Percentiles rank a stretch among this genome's conserved stretches.
phyloP scores from a whole-genome alignment of 1,140 invertebrate species.

The Pollicipes pollicipes region DNA sequence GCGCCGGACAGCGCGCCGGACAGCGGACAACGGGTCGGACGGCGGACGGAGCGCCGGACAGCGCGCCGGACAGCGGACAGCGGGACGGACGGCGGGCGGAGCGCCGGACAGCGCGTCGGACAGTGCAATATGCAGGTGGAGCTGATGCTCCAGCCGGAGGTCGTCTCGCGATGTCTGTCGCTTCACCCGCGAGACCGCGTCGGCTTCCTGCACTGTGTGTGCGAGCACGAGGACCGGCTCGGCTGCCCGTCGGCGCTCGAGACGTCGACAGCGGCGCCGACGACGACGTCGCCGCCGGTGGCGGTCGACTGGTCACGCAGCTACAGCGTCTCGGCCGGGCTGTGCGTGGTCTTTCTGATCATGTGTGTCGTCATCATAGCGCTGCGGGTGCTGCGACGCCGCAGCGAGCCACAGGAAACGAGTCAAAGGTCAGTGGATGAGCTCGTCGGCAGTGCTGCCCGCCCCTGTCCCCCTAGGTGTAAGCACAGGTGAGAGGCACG shows the following conservation, averaged over 20 bases:
- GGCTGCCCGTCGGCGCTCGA: neutral
- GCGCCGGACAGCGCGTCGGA: too few relatives aligned
- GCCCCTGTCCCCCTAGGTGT: too few relatives aligned
- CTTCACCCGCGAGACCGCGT: neutral
- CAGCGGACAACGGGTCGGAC: too few relatives aligned
- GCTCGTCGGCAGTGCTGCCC: too few relatives aligned
- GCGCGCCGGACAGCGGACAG: too few relatives aligned
- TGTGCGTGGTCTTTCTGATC: neutral
- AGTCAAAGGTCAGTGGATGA: too few relatives aligned
- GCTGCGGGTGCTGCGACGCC: neutral
- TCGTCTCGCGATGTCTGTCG: neutral
- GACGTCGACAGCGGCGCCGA: neutral
- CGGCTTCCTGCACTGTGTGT: neutral
- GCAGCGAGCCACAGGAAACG: neutral
- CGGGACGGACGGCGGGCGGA: too few relatives aligned
- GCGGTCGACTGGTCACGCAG: neutral
- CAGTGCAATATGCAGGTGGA: too few relatives aligned
- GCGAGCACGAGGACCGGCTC: neutral
- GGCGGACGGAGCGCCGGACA: too few relatives aligned
- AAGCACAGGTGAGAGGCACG: neutral
- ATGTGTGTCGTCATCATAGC: neutral
- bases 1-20: too few relatives aligned
- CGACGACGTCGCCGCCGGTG: neutral
- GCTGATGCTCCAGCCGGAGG: neutral
- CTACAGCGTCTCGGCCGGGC: neutral